Evolutionary conservation across 2,888 invertebrate genomes (phyloP).

Genomic region (Heterodera filipjevi): DNA sequence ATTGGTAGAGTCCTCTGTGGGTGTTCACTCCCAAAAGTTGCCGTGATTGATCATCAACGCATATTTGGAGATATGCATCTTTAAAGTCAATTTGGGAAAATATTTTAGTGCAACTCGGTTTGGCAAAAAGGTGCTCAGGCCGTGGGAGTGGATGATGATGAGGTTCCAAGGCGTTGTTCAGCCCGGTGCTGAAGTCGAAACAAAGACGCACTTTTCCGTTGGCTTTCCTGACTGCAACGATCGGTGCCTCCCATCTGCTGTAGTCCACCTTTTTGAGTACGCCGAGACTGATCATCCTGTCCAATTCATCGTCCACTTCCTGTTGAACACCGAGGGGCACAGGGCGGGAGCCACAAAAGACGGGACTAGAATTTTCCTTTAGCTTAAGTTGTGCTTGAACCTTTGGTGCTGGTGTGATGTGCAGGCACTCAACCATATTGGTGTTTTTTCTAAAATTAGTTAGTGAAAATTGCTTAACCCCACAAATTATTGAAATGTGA

Average conservation of each 20-base stretch:
- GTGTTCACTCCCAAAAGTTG: conserved; percentile 43
- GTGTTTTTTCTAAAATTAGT: no score
- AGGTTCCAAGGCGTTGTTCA: conserved; percentile 42
- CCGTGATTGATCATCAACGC: conserved; percentile 39
- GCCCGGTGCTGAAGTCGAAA: conserved; percentile 40
- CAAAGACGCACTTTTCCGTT: conserved; percentile 44
- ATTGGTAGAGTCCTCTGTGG: conserved; percentile 49
- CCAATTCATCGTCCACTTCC: conserved; percentile 41
- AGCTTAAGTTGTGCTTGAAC: conserved; percentile 38
- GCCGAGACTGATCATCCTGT: conserved; percentile 37
- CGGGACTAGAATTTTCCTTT: conserved; percentile 37
- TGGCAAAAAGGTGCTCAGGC: conserved; percentile 43
- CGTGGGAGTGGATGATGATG: conserved; percentile 49
- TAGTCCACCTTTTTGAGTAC: conserved; percentile 36
- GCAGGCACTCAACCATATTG: no score
- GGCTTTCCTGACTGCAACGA: conserved; percentile 44
- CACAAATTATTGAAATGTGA: no score
- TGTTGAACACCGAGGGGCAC: conserved; percentile 39
- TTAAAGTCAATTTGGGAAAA: conserved; percentile 48
- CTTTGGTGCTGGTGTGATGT: no score
- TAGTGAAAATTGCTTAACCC: no score
- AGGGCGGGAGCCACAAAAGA: conserved; percentile 42
- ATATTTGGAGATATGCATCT: conserved; percentile 48
- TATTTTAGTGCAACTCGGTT: conserved; percentile 39
- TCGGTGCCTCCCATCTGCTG: conserved; percentile 48